Base-by-base conservation (phyloP, 2,113 vertebrate genomes). In the Copsychus sechellarum region DNA sequence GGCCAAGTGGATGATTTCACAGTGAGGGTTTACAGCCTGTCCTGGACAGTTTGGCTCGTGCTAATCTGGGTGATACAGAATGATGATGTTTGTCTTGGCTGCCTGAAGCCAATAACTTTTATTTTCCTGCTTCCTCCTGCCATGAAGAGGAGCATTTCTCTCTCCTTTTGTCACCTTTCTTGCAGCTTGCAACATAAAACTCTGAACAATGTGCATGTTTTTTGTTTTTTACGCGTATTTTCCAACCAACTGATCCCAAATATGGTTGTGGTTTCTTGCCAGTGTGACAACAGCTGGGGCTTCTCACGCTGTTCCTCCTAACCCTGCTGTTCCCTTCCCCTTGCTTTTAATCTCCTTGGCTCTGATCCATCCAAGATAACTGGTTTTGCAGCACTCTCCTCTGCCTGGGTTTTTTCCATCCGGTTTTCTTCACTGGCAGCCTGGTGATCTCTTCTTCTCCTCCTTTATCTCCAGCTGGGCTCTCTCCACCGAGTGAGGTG, bases 281-380 rank as follows among this genome's bases (percentile, higher is more conserved):
- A 4, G 12, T 8, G 8, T 65, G 86, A 36, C 40, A 48, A 67
- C 91, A 88, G 91, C 86, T 82, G 86, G 71, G 48, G n/a, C 50
- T 67, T 6, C 15, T 88, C 71, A 61, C 38, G 28, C 81, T 38
- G 45, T 19, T 95, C 58, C 89, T 88, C 70, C 85, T 77, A 70
- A 79, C 78, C 23, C 47, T 11, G 56, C 25, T 0, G 1, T 73
- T 81, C 81, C 61, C 69, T 57, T 90, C 53, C 74, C 53, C 42
- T 73, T 65, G 25, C 43, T 61, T 95, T 81, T 86, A 89, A 78
- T 95, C 67, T 89, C 67, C 58, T 81, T 96, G 92, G 89, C 93
- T 86, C 76, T 33, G 74, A 82, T 85, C 81, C 62, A 80, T 53
- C 53, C 16, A 29, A 93, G 90, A 91, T 85, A 96, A 96, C 86